Base-by-base conservation (phyloP, 2,113 vertebrate species). In the Gavialis gangeticus region DNA sequence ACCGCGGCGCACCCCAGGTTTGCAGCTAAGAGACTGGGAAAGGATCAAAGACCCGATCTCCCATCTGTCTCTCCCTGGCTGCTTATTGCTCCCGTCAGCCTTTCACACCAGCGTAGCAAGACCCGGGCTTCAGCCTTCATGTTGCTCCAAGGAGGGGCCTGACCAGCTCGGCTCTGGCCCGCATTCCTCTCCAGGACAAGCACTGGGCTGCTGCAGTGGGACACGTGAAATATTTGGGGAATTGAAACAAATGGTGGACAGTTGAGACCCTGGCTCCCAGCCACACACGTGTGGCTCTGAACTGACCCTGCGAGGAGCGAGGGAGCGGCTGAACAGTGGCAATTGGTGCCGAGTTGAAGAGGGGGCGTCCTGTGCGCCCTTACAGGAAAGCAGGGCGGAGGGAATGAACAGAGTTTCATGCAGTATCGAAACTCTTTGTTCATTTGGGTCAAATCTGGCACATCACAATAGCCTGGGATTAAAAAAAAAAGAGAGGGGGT, bases 161-260 rank as follows among this genome's bases (percentile, higher is more conserved):
- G 55, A 55, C n/a, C 28, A 24, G 10, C 21, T 27, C 46, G 46
- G 54, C 67, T 64, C 54, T 62, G 55, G 63, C 18, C 25, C 37
- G n/a, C 60, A 37, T 12, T 55, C 18, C 63, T 82, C 19, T 24
- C 34, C 16, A 54, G 59, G 78, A 59, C 59, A 3, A 57, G 28
- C 2, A 0, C 13, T 0, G 0, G 71, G 77, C 13, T 54, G 27
- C 62, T 1, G 88, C 84, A 73, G 80, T 22, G 67, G 0, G 89
- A 91, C 79, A 91, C 0, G 89, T 21, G 3, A 84, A 78, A 84
- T 95, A 97, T 95, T 84, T 85, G 75, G 87, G 55, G 90, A 94
- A 97, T 95, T 71, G 21, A 73, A 96, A 87, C 96, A 95, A 83
- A 57, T 89, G 95, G 58, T n/a, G 1, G 67, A 22, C 67, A 24